Evolutionary conservation across 2,797 vertebrate species (phyloP), one percentile per base, ranked within the genome.

Genomic region (Glyptemys insculpta): DNA sequence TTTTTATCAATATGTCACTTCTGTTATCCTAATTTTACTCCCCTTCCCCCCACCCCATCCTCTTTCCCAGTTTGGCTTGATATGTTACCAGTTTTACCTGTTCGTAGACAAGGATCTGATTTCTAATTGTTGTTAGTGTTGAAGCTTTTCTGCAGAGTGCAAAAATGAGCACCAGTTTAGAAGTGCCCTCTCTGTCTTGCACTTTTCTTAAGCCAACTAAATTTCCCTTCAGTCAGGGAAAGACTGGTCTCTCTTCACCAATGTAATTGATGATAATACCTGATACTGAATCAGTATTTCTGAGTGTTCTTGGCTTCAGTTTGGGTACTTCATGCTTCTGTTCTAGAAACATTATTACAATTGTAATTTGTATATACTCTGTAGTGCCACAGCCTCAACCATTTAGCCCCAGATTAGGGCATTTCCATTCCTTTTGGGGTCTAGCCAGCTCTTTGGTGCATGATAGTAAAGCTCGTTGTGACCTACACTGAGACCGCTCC

Each of bases 381-480:
- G 31, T 44, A 29, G 79, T 89, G 4, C 1, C 2, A 8, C 50
- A 59, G 65, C 78, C n/a, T 68, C 19, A 37, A 21, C n/a, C 4
- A 4, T 23, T 9, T 37, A 68, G n/a, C n/a, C n/a, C 65, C n/a
- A 68, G 65, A 68, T 37, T 68, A 68, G 62, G 34, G 18, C 65
- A 37, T 68, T n/a, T 37, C 65, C n/a, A 12, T 65, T 65, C 16
- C 16, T 65, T 21, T 49, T 0, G 1, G 7, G 53, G 47, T 84
- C 80, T 85, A 78, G 29, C 16, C 23, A 72, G 79, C 41, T 21
- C 37, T 52, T 14, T 76, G 23, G 8, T 11, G 25, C 0, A 0
- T 27, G 16, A 25, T 25, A 54, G 14, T 34, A 4, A 49, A 76
- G 8, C 31, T 94, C 0, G 0, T 80, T 5, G 31, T 16, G 19